Evolutionary conservation across 1,140 invertebrate genomes (phyloP).

Genomic region (Sminthurides bifidus): DNA sequence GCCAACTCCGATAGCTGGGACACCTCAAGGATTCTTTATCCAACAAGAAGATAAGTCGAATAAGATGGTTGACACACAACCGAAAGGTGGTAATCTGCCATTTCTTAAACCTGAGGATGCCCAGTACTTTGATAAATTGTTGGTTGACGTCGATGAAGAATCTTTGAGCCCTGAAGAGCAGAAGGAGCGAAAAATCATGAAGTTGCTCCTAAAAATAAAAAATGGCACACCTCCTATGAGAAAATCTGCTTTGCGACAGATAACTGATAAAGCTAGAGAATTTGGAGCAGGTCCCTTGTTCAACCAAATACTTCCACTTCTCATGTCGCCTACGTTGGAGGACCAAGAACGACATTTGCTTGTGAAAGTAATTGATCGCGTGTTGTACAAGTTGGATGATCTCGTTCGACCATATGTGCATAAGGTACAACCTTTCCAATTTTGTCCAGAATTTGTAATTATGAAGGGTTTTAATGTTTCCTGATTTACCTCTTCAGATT

Average conservation of each 20-base stretch:
- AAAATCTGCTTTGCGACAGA: conserved; percentile 92
- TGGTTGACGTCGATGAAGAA: conserved; percentile 97
- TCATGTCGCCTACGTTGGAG: conserved; percentile 98
- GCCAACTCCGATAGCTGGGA: conserved; percentile 88
- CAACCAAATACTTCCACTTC: conserved; percentile 93
- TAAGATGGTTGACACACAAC: conserved; percentile 91
- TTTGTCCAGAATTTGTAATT: background rate
- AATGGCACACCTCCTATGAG: conserved; percentile 99
- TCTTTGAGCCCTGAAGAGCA: conserved; percentile 87
- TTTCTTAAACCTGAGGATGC: conserved; percentile 99
- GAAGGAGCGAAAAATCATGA: conserved; percentile 99
- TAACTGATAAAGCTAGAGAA: conserved; percentile 95
- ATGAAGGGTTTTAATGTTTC: background rate
- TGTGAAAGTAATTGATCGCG: conserved; percentile 99
- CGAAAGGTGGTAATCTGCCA: conserved; percentile 79
- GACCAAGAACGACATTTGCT: conserved; percentile 98
- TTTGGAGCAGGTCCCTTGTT: conserved; percentile 97
- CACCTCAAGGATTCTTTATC: conserved; percentile 91
- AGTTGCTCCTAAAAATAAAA: conserved; percentile 94
- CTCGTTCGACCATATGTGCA: conserved; percentile 97
- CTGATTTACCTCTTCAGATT: conserved; percentile 47
- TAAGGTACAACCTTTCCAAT: conserved; percentile 51
- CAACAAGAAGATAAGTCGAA: conserved; percentile 70
- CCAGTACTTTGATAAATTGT: conserved; percentile 97
- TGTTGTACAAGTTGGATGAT: conserved; percentile 97